A percentile compares a stretch with the other conserved stretches of the same genome.
These are phyloP conservation scores for Porites evermanni DNA, from an alignment of 92 coral and sea anemone genomes.

Conservation along the genomic window DNA sequence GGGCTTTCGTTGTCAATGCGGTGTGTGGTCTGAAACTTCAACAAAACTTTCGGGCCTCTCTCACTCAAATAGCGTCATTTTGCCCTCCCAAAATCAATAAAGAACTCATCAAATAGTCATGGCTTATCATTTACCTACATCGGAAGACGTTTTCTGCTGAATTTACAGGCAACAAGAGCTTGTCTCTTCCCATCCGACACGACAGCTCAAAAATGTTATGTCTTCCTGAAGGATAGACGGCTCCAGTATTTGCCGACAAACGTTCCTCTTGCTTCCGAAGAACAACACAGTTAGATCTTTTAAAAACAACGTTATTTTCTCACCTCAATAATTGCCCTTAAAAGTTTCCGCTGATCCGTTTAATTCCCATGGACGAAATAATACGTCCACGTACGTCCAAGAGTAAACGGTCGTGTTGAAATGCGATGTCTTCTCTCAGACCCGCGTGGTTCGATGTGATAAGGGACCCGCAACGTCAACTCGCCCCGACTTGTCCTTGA, in stretches of 20 bases:
- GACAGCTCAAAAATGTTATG: constrained; percentile 23
- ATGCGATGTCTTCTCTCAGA: background rate
- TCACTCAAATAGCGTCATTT: constrained; percentile 15
- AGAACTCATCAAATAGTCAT: background rate
- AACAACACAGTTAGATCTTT: constrained; percentile 3
- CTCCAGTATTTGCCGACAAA: constrained; percentile 13
- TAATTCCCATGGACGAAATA: constrained; percentile 17
- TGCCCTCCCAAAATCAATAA: background rate
- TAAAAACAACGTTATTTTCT: constrained; percentile 15
- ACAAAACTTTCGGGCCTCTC: background rate
- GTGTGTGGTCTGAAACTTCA: constrained; percentile 26
- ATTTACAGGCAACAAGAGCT: background rate
- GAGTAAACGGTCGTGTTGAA: background rate
- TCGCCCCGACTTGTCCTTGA: constrained; percentile 64
- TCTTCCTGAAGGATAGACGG: background rate
- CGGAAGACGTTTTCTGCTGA: background rate
- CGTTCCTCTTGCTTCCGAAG: constrained; percentile 14
- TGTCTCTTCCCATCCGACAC: background rate
- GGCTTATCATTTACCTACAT: background rate
- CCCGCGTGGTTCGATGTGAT: constrained; percentile 36
- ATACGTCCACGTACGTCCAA: background rate
- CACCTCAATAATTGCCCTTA: constrained; percentile 24
- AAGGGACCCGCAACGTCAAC: constrained; percentile 10
- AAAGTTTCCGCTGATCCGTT: constrained; percentile 19
- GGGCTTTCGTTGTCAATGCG: background rate